Evolutionary conservation across 2,113 vertebrate species (phyloP).

Genomic region (Mus pahari): DNA sequence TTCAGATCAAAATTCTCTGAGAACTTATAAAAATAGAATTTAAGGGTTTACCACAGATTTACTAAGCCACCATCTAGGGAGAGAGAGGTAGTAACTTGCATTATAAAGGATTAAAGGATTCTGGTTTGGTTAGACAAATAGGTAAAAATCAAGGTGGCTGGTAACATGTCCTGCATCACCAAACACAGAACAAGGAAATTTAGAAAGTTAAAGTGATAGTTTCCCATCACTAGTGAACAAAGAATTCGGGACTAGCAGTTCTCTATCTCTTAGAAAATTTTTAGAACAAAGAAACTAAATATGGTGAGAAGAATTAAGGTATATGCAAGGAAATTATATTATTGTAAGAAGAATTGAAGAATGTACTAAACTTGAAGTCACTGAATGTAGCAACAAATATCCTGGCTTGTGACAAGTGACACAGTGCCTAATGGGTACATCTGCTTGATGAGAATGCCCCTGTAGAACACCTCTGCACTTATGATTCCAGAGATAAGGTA

Average conservation of each 20-base stretch:
- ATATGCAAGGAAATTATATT: neutral
- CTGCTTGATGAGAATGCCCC: neutral
- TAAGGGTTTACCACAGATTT: neutral
- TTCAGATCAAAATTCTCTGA: neutral
- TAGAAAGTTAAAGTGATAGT: neutral
- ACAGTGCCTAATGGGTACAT: neutral
- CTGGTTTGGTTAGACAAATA: neutral
- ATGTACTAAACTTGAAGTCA: neutral
- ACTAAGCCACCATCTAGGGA: neutral
- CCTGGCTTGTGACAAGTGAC: neutral
- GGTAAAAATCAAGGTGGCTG: neutral
- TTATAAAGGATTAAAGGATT: neutral
- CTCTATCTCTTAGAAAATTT: neutral
- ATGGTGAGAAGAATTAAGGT: neutral
- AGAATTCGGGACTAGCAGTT: neutral
- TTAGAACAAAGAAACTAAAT: slow-evolving; percentile 8
- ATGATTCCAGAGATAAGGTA: neutral
- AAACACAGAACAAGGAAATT: neutral
- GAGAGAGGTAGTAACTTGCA: neutral
- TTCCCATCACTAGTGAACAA: neutral
- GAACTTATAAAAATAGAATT: neutral
- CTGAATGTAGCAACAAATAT: neutral
- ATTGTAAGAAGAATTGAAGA: neutral
- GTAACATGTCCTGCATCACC: neutral
- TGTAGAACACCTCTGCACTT: neutral